Conservation (phyloP, 1,140 invertebrate genomes). For the Atta colombica region DNA sequence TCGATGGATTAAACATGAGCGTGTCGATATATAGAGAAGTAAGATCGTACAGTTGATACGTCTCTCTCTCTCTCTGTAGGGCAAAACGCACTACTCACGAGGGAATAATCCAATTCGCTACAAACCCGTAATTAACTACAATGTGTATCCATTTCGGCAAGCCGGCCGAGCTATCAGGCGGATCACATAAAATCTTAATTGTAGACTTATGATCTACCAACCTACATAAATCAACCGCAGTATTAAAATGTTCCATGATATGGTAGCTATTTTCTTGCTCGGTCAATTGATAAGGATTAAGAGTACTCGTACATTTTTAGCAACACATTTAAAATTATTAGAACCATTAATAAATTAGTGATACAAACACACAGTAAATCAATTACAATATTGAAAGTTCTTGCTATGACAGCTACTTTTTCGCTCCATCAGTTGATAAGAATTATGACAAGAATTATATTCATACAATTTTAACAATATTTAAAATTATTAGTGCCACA, state of each 20-base stretch:
- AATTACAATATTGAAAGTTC: too few relatives aligned
- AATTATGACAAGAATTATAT: too few relatives aligned
- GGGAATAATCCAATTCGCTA: slow-evolving; percentile 69
- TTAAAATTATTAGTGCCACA: not conserved
- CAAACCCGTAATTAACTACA: slow-evolving; percentile 76
- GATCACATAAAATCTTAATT: slow-evolving; percentile 80
- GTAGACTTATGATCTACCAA: slow-evolving; percentile 68
- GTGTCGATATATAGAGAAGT: slow-evolving; percentile 32
- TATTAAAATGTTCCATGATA: not conserved
- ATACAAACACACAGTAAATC: too few relatives aligned
- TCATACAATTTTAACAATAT: too few relatives aligned
- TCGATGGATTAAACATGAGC: slow-evolving; percentile 59
- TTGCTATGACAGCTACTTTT: too few relatives aligned
- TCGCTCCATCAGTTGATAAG: too few relatives aligned
- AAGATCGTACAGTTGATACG: slow-evolving; percentile 65
- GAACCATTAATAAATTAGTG: too few relatives aligned
- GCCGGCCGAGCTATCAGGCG: slow-evolving; percentile 66
- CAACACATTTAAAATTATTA: not conserved
- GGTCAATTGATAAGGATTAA: not conserved
- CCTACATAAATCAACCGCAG: slow-evolving; percentile 75
- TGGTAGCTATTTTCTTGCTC: not conserved
- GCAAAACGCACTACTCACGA: slow-evolving; percentile 15
- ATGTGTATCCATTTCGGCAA: slow-evolving; percentile 76
- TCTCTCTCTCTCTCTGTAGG: not conserved
- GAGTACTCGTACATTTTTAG: not conserved